These are phyloP conservation scores for Dicyrtomina minuta DNA, from an alignment of 2,888 invertebrate genomes.

Conservation along the genomic window DNA sequence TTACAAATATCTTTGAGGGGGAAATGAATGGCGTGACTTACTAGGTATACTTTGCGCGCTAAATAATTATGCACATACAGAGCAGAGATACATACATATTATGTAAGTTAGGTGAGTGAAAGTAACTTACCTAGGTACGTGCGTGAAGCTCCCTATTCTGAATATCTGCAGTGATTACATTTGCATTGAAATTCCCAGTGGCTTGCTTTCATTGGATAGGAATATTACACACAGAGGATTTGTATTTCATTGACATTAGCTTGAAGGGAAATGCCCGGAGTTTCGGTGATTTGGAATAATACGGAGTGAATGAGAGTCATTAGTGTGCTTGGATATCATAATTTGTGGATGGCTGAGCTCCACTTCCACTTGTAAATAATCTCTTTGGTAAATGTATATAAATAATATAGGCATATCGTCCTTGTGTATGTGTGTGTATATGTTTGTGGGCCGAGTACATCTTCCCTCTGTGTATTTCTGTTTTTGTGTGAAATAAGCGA, in stretches of 20 bases:
- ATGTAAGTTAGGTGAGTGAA: too few species aligned
- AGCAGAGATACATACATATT: neutral
- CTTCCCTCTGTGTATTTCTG: neutral
- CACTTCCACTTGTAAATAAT: conserved; percentile 39
- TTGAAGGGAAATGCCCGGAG: conserved; percentile 27
- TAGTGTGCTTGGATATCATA: conserved; percentile 40
- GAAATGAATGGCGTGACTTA: too few species aligned
- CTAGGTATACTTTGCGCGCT: too few species aligned
- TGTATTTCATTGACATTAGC: conserved; percentile 2
- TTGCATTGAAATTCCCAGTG: too few species aligned
- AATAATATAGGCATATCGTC: too few species aligned
- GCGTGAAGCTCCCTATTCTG: too few species aligned
- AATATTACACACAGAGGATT: too few species aligned
- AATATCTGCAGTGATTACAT: too few species aligned
- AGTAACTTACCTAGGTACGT: too few species aligned
- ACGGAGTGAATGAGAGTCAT: conserved; percentile 51
- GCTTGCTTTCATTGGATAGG: too few species aligned
- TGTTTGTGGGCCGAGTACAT: neutral
- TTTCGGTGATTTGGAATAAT: conserved; percentile 48
- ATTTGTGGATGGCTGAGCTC: conserved; percentile 44
- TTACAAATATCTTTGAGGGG: too few species aligned
- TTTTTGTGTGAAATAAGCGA: neutral
- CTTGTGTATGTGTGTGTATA: neutral
- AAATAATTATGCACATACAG: neutral
- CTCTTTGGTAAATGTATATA: conserved; percentile 32